Evolutionary conservation across 2,888 invertebrate species (phyloP), one percentile per base, ranked within the genome.

Genomic region (Anticlea derivata): DNA sequence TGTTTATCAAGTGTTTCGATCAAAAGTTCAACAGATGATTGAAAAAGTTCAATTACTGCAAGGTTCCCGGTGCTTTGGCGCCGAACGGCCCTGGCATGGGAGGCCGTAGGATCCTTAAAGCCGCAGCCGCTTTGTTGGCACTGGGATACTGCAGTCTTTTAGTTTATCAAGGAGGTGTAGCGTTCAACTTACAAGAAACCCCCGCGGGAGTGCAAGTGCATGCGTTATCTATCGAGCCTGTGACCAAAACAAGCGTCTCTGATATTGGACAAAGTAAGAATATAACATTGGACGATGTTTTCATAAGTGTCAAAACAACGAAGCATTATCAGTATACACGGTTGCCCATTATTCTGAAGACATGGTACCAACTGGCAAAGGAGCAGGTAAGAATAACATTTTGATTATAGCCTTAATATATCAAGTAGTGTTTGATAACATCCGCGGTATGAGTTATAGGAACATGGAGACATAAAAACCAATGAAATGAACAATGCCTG

Each of bases 231-330:
- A 81, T 92, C 60, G 92, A 90, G 68, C 89, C 92, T 53, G 91
- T 92, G 80, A 92, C 91, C 55, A 86, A 84, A 79, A 77, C 80
- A 50, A 83, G 65, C 65, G 68, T 82, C 50, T 68, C 77, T 66
- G 82, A 86, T 43, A 82, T 77, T 80, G 78, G 74, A 66, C 80
- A 79, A 49, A 83, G 66, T 60, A 92, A 87, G 61, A 93, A 94
- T 60, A 94, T 95, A 62, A 93, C 93, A 66, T 88, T 97, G 68
- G 93, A 96, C 86, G 97, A 98, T 88, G 93, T 98, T 73, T 98
- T 98, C 87, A 96, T 98, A 82, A 97, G 97, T 91, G 97, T 99
- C 47, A 99, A 99, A 91, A 98, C 98, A 58, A 96, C 98, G 48
- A 94, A 94, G 80, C 94, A 94, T 86, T 97, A 96, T 88, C 97